These are phyloP conservation scores for Zeugodacus cucurbitae DNA, from an alignment of 1,140 invertebrate genomes.

Conservation along the genomic window DNA sequence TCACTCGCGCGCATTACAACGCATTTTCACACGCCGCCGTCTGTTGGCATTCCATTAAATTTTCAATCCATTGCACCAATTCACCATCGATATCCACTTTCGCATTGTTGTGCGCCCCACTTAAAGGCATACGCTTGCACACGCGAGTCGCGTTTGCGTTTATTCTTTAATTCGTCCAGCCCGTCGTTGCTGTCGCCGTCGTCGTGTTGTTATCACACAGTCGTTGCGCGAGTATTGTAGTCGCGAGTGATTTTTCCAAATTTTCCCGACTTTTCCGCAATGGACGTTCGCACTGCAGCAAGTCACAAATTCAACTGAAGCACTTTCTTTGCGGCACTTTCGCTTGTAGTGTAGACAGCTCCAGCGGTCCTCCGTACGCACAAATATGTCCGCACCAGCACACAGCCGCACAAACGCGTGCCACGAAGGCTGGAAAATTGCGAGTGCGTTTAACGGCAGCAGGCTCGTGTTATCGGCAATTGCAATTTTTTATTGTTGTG, in stretches of 20 bases:
- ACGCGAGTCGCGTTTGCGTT: neutral
- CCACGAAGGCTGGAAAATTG: neutral
- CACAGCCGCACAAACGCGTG: neutral
- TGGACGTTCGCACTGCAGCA: neutral
- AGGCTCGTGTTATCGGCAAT: constrained; percentile 13
- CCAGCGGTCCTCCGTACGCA: neutral
- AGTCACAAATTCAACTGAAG: constrained; percentile 33
- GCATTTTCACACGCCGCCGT: neutral
- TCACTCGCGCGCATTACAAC: neutral
- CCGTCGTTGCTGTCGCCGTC: neutral
- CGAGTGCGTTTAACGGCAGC: neutral
- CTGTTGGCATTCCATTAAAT: constrained; percentile 4
- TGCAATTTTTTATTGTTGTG: neutral
- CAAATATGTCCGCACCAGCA: neutral
- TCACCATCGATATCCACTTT: neutral
- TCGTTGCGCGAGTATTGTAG: neutral
- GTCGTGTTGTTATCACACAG: constrained; percentile 2
- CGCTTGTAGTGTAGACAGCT: neutral
- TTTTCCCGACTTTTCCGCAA: constrained; percentile 11
- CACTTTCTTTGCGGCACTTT: constrained; percentile 17
- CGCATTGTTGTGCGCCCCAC: neutral
- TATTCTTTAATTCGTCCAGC: neutral
- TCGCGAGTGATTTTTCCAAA: neutral
- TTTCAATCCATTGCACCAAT: neutral
- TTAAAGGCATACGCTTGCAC: neutral